phyloP scores from a whole-genome alignment of 1,140 invertebrate genomes.

The Drosophila ohnishii region DNA sequence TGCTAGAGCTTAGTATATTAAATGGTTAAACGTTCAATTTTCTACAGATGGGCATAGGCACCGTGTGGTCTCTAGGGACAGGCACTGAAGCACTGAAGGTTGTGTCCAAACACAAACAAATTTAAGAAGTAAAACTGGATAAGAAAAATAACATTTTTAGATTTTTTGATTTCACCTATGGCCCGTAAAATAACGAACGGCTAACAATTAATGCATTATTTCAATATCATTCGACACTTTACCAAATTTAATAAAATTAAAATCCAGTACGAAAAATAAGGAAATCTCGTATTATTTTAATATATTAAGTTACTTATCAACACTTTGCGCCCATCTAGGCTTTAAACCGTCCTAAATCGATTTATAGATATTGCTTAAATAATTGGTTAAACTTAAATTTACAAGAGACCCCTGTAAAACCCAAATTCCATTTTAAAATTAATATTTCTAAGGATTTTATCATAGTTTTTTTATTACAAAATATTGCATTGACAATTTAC shows the following conservation, averaged over 20 bases:
- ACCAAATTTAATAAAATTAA: not conserved
- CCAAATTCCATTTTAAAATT: not conserved
- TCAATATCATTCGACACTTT: not conserved
- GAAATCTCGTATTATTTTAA: not conserved
- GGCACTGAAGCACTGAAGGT: too few species aligned
- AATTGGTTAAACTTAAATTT: too few species aligned
- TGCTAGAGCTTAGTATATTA: not conserved
- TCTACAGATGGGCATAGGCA: not conserved
- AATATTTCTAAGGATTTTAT: slow-evolving; percentile 11
- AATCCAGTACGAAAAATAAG: not conserved
- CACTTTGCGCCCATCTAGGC: too few species aligned
- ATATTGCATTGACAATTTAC: slow-evolving; percentile 75
- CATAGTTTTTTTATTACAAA: slow-evolving; percentile 74
- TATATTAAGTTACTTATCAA: not conserved
- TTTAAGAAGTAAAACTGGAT: not conserved
- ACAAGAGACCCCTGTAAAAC: not conserved
- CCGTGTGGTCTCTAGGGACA: not conserved
- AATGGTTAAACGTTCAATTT: not conserved
- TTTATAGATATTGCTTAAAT: too few species aligned
- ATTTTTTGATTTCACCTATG: too few species aligned
- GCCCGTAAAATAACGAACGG: not conserved
- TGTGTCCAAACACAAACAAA: not conserved
- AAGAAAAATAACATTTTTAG: not conserved
- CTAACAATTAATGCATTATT: not conserved
- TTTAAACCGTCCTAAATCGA: too few species aligned